phyloP scores from a whole-genome alignment of 2,113 vertebrate species.

The Indicator indicator region DNA sequence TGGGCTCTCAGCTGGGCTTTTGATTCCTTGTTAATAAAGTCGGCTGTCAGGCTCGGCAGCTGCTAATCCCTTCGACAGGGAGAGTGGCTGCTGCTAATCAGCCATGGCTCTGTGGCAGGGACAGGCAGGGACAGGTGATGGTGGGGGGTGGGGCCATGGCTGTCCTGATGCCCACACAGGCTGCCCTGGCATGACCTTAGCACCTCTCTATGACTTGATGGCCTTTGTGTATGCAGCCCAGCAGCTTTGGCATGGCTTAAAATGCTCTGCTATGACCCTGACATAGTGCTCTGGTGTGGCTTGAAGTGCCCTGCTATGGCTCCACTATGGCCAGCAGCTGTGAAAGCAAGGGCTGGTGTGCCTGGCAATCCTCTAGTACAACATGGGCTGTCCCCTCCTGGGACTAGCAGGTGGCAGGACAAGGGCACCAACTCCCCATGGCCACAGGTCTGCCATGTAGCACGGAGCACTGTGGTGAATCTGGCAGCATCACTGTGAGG shows the following conservation, averaged over 20 bases:
- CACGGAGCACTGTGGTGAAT: background rate
- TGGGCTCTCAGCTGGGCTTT: conserved; percentile 62
- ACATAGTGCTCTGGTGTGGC: background rate
- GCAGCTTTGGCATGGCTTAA: background rate
- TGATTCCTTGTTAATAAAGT: conserved; percentile 54
- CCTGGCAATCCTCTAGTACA: background rate
- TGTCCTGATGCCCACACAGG: background rate
- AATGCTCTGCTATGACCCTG: background rate
- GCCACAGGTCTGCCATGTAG: background rate
- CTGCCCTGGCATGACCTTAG: background rate
- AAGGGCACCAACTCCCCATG: background rate
- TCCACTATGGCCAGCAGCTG: background rate
- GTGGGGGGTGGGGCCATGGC: no score
- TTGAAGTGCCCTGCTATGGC: background rate
- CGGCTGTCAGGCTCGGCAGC: conserved; percentile 24
- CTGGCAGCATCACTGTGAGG: background rate
- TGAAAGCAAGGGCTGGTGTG: background rate
- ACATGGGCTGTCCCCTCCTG: background rate
- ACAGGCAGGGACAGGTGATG: background rate
- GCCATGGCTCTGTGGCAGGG: accelerated
- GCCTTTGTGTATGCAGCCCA: background rate
- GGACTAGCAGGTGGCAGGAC: background rate
- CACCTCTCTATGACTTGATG: background rate
- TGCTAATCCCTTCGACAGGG: conserved; percentile 4
- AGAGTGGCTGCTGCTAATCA: conserved; percentile 18